A percentile compares a stretch with the other conserved stretches of the same genome.
Evolutionary conservation across 2,113 vertebrate species (phyloP).

Genomic region (Cyprinodon variegatus): DNA sequence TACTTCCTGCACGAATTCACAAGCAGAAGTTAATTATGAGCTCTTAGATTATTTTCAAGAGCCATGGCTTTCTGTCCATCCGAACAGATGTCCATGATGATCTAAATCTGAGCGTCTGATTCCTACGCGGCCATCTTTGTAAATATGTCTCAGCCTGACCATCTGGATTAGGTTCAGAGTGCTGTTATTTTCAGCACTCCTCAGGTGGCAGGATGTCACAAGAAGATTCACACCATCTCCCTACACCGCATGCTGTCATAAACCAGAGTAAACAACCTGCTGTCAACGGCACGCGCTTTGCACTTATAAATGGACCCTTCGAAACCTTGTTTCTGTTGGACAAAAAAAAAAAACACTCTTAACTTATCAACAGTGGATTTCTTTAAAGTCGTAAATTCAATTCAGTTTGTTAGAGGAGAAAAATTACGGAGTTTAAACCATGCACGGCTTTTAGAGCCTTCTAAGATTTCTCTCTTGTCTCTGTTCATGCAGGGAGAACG

Average conservation of each 20-base stretch:
- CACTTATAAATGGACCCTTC: neutral
- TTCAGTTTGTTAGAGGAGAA: neutral
- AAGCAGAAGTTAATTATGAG: neutral
- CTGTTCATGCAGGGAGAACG: slow-evolving; percentile 88
- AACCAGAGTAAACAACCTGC: slow-evolving; percentile 29
- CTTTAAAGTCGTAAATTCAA: neutral
- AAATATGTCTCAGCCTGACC: slow-evolving; percentile 25
- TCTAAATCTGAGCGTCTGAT: neutral
- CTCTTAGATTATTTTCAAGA: neutral
- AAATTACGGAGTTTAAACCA: neutral
- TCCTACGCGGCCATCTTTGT: neutral
- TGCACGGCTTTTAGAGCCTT: neutral
- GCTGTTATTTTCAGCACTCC: slow-evolving; percentile 34
- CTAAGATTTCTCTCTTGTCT: slow-evolving; percentile 22
- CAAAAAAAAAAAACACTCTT: neutral
- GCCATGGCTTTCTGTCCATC: neutral
- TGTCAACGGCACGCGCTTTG: neutral
- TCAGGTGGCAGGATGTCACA: slow-evolving; percentile 34
- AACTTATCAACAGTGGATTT: neutral
- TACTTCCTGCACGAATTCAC: neutral
- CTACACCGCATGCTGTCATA: slow-evolving; percentile 14
- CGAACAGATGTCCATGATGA: neutral
- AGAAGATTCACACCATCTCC: slow-evolving; percentile 26
- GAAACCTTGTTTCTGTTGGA: neutral
- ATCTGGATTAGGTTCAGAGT: slow-evolving; percentile 27